Conservation (phyloP, 1,140 invertebrate genomes). For the Drosophila navojoa region DNA sequence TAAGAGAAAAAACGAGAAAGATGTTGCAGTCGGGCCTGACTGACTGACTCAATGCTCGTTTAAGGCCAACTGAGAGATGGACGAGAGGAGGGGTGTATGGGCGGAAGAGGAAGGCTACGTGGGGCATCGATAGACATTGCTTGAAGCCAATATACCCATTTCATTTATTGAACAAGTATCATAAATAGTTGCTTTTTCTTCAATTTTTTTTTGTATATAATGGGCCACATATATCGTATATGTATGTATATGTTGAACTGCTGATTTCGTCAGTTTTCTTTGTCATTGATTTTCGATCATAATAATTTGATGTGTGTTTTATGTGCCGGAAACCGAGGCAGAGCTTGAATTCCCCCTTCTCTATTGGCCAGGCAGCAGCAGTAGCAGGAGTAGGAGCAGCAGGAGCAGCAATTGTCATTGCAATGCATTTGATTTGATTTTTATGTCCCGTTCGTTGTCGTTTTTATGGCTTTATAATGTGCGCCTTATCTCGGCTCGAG, state of each 20-base stretch:
- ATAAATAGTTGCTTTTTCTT: neutral
- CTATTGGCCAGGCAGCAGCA: constrained; percentile 9
- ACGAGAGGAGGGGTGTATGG: no score
- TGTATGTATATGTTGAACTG: constrained; percentile 25
- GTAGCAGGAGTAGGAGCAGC: neutral
- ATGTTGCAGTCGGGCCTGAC: no score
- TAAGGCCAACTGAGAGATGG: no score
- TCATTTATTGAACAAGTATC: no score
- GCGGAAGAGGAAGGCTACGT: no score
- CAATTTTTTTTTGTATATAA: neutral
- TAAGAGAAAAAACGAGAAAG: constrained; percentile 6
- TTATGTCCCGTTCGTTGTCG: constrained; percentile 50
- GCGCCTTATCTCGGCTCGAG: constrained; percentile 18
- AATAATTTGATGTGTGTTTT: constrained; percentile 77
- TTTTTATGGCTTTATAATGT: constrained; percentile 49
- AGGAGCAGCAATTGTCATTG: constrained; percentile 61
- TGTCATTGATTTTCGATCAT: constrained; percentile 78
- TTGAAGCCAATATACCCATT: no score
- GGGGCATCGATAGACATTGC: no score
- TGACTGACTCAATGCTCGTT: no score
- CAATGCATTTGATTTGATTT: constrained; percentile 73
- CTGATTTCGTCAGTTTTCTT: constrained; percentile 79
- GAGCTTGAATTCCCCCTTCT: constrained; percentile 11
- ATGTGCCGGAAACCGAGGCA: constrained; percentile 60
- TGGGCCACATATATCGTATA: no score